Percentiles rank a stretch among this genome's conserved stretches.
Evolutionary conservation across 1,140 invertebrate genomes (phyloP).

Genomic region (Drosophila arawakana): DNA sequence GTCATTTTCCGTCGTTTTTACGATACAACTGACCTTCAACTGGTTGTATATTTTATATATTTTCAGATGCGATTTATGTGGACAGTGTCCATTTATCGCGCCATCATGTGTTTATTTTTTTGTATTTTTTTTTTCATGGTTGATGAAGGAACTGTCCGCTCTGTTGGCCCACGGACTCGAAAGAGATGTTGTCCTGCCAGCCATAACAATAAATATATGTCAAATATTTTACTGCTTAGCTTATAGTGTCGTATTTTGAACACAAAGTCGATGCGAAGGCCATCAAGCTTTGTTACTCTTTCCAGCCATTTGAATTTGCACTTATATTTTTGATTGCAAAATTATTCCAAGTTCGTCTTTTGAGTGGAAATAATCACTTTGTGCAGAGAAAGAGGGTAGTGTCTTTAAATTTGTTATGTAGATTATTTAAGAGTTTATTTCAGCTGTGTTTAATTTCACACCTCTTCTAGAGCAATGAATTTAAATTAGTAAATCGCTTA

Average conservation of each 20-base stretch:
- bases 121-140: background rate
- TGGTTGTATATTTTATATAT: constrained; percentile 37
- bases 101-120: constrained; percentile 56
- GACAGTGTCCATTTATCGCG: constrained; percentile 74
- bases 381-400: background rate
- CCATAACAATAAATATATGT: constrained; percentile 67
- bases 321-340: constrained; percentile 2
- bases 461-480: too few species aligned
- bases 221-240: constrained; percentile 62
- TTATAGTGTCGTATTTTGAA: constrained; percentile 38
- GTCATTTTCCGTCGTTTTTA: constrained; percentile 56
- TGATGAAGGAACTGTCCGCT: background rate
- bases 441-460: too few species aligned
- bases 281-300: constrained; percentile 31
- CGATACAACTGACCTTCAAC: constrained; percentile 48
- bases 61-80: constrained; percentile 66
- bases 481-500: too few species aligned
- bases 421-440: too few species aligned
- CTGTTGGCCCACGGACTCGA: background rate
- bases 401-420: background rate
- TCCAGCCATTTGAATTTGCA: constrained; percentile 25
- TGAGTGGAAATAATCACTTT: background rate
- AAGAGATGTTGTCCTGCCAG: constrained; percentile 8
- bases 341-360: background rate
- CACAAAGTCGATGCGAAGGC: constrained; percentile 30